A percentile compares a stretch with the other conserved stretches of the same genome.
Conservation (phyloP, 2,888 invertebrate species). For the Drosophila atroscutellata region DNA sequence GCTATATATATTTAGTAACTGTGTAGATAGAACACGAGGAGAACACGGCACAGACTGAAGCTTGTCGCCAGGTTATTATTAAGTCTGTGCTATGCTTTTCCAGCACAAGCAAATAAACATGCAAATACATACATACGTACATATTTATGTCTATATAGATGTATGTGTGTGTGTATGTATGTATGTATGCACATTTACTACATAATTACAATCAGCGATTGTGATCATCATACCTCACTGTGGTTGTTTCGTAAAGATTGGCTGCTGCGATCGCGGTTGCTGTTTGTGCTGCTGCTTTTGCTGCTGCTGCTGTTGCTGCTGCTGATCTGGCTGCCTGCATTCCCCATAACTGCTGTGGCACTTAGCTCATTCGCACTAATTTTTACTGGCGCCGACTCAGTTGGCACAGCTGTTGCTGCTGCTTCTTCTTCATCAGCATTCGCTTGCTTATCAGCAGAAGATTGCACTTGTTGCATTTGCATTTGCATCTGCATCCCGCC, state of each 20-base stretch:
- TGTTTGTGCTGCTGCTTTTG: slow-evolving; percentile 32
- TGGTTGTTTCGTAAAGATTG: slow-evolving; percentile 62
- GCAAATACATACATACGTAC: not conserved
- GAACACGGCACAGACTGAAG: slow-evolving; percentile 68
- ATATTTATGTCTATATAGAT: not conserved
- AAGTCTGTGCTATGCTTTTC: slow-evolving; percentile 48
- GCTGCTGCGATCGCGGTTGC: slow-evolving; percentile 34
- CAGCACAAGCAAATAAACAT: slow-evolving; percentile 30
- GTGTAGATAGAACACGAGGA: slow-evolving; percentile 51
- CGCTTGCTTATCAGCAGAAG: slow-evolving; percentile 32
- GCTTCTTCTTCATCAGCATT: slow-evolving; percentile 30
- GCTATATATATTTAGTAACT: slow-evolving; percentile 24
- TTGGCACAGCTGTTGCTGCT: slow-evolving; percentile 30
- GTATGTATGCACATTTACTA: slow-evolving; percentile 22
- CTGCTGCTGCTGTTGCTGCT: slow-evolving; percentile 39
- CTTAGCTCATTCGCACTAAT: slow-evolving; percentile 53
- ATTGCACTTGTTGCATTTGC: slow-evolving; percentile 28
- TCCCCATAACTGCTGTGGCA: slow-evolving; percentile 64
- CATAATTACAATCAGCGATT: slow-evolving; percentile 67
- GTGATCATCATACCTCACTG: slow-evolving; percentile 73
- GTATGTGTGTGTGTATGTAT: not conserved
- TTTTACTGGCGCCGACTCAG: slow-evolving; percentile 13
- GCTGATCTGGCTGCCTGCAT: slow-evolving; percentile 56
- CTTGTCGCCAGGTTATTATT: slow-evolving; percentile 35
- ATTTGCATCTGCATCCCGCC: slow-evolving; percentile 15